Percentiles rank a stretch among this genome's conserved stretches.
Conservation (phyloP, 2,113 vertebrate genomes). For the Choloepus hoffmanni region DNA sequence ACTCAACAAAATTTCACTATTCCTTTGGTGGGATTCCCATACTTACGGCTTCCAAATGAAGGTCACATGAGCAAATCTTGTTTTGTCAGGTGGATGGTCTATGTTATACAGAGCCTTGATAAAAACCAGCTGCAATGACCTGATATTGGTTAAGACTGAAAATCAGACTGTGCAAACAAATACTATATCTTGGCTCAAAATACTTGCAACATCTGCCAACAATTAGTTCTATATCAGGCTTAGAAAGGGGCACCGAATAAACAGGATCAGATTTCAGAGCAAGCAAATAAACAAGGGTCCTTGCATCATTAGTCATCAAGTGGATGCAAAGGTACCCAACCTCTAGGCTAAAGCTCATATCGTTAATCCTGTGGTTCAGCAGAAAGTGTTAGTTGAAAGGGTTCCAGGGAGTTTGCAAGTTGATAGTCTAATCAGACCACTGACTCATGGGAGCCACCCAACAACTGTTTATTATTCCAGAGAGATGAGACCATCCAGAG, state of each 20-base stretch:
- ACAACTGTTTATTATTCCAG: constrained; percentile 68
- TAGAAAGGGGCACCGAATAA: constrained; percentile 86
- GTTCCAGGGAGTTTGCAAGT: constrained; percentile 76
- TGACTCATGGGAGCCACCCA: constrained; percentile 70
- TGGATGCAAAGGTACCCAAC: constrained; percentile 71
- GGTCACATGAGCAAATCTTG: constrained; percentile 90
- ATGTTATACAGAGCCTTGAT: constrained; percentile 89
- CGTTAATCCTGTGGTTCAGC: constrained; percentile 71
- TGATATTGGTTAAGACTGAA: constrained; percentile 92
- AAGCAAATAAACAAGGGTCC: constrained; percentile 93
- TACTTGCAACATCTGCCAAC: constrained; percentile 93
- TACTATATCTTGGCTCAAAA: constrained; percentile 88
- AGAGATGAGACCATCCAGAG: constrained; percentile 1
- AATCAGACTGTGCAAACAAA: constrained; percentile 97
- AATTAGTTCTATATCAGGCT: constrained; percentile 91
- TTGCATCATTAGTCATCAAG: constrained; percentile 89
- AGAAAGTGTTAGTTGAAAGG: constrained; percentile 76
- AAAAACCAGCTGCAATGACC: constrained; percentile 92
- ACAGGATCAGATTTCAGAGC: constrained; percentile 89
- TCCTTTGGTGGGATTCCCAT: constrained; percentile 86
- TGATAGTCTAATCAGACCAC: constrained; percentile 68
- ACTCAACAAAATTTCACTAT: constrained; percentile 83
- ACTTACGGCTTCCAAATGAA: constrained; percentile 87
- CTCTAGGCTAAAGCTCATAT: constrained; percentile 65
- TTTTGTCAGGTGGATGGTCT: constrained; percentile 95